These are phyloP conservation scores for Neotragus moschatus DNA, from an alignment of 2,113 vertebrate genomes.

Conservation along the genomic window DNA sequence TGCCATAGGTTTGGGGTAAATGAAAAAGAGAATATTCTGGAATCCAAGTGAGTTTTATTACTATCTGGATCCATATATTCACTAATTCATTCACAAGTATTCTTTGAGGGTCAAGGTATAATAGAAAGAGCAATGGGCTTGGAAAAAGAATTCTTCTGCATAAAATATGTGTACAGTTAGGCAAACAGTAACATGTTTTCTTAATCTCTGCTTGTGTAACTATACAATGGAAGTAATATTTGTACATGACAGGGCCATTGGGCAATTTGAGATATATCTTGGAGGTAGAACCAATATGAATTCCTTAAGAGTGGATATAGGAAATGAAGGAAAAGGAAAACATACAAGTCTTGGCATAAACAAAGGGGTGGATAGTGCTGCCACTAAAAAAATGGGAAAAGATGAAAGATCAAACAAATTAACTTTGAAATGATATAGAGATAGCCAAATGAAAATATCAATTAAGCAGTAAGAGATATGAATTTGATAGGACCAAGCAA, in stretches of 20 bases:
- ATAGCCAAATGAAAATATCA: not conserved
- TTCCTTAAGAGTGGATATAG: not conserved
- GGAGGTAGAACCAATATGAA: not conserved
- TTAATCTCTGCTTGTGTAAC: not conserved
- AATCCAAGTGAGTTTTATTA: conserved; percentile 22
- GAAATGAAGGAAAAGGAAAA: not conserved
- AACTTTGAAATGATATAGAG: not conserved
- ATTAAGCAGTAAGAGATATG: not conserved
- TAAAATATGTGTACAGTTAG: not conserved
- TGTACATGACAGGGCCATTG: not conserved
- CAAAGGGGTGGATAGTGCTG: not conserved
- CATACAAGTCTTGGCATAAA: conserved; percentile 7
- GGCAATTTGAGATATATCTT: not conserved
- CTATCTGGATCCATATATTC: not conserved
- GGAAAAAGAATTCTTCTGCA: not conserved
- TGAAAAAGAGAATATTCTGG: not conserved
- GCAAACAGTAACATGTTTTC: not conserved
- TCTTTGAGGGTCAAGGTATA: not conserved
- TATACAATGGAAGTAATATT: not conserved
- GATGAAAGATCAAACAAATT: not conserved
- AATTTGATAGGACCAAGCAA: not conserved
- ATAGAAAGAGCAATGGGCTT: not conserved
- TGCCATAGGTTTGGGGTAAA: not conserved
- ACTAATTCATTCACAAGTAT: conserved; percentile 8
- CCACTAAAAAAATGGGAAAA: not conserved